Base-by-base conservation (phyloP, 2,113 vertebrate species). In the Empidonax traillii region DNA sequence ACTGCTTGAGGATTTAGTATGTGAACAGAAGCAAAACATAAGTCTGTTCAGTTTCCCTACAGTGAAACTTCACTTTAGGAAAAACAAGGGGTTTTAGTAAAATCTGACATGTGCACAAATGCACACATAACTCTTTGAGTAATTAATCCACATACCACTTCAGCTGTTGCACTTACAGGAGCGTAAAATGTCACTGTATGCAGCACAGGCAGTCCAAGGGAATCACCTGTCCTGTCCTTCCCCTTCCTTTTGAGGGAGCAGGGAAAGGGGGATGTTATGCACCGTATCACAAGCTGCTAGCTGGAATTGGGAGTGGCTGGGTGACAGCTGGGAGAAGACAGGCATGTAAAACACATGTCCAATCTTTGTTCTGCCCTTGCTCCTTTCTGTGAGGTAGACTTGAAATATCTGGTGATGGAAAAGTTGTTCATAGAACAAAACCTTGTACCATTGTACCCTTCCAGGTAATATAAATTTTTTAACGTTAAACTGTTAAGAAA, bases 271-370 rank as follows among this genome's bases (percentile, higher is more conserved):
- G 76, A 63, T 71, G 72, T 88, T 76, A 20, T 9, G 33, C 6
- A 24, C 55, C 8, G 0, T 88, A 77, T 52, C 23, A 17, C 0
- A 0, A 46, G 44, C 65, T 65, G 74, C 51, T 87, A 85, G 79
- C 55, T 84, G 83, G 86, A 81, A 33, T 53, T 1, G 0, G 67
- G 80, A 95, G 65, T 63, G 80, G 35, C 62, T 81, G 89, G 75
- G 30, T 92, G 92, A 67, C 95, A 93, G 84, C 93, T 93, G 90
- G 74, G 82, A 90, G 86, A 91, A 94, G 83, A 84, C 43, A 55
- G 20, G 61, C 83, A 52, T 91, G 88, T 94, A 63, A 55, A 33
- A 77, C 62, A 78, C 83, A 72, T 92, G 61, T 61, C 51, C 39
- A 63, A 0, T 69, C 89, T 87, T 87, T 90, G 35, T 89, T 90